Evolutionary conservation across 1,140 invertebrate genomes (phyloP), one percentile per base, ranked within the genome.

Genomic region (Cataglyphis hispanica): DNA sequence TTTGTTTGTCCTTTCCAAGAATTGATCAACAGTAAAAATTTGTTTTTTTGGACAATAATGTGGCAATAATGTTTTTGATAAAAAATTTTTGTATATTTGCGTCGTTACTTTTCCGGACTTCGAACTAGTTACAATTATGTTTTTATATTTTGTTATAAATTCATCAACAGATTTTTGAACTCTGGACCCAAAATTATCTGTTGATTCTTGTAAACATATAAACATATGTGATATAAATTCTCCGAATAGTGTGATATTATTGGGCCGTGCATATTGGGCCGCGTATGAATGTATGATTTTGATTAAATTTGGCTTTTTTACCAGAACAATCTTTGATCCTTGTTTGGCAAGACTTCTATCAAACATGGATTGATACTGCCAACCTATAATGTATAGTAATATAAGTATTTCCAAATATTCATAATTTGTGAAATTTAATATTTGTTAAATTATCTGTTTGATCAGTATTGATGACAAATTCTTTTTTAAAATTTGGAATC

Each of bases 1-100:
- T 91, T 69, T 22, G 74, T 90, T 86, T 90, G 83, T 16, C 88
- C 87, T 69, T 69, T 72, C 87, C 87, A 90, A 2, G 85, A 90
- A 80, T 91, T 90, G n/a, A 56, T 40, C 37, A 40, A 40, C 37
- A 40, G 37, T 40, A 40, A 7, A 7, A 40, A 40, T 40, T 40
- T 43, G 43, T 46, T 46, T 4, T 46, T 11, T 46, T 46, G 11
- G 13, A 46, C 43, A n/a, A n/a, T n/a, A n/a, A 1, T 46, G 13
- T 46, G 43, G 43, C 13, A 46, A 46, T 0, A 46, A 13, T 13
- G 13, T 46, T 13, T 46, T 46, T 46, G 43, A 13, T 46, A 46
- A 46, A 46, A 46, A 46, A 13, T 10, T 46, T 46, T 46, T 46
- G 43, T 46, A 46, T 46, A 46, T 10, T 13, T 46, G 8, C 10